Base-by-base conservation (phyloP, 2,888 invertebrate species). In the Ichneumoninae sp. region DNA sequence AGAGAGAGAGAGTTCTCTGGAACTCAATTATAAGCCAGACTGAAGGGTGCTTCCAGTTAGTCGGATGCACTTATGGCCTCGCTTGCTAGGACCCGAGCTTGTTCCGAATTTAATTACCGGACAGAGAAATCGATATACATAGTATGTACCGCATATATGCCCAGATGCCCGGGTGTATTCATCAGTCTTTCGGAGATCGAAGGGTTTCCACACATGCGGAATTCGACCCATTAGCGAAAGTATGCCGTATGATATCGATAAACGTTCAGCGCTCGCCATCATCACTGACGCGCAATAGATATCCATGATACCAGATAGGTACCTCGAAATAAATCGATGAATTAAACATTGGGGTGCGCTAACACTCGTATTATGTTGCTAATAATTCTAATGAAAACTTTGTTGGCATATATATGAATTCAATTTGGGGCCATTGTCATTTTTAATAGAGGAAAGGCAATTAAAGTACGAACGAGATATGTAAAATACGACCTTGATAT, bases 91-190 rank as follows among this genome's bases (percentile, higher is more conserved):
- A 85, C 83, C 77, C 66, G 81, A 71, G 85, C 85, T 88, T 88
- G 87, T 83, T 87, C 36, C 80, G 76, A 80, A 89, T 89, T 89
- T 86, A 88, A 90, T 90, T 89, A 90, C 82, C 79, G 68, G 78
- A 73, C 30, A 33, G 70, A 52, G 75, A 54, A 70, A 54, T 75
- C 75, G 83, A 83, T 85, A 54, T 40, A 44, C 26, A 26, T 10
- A 3, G 19, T 33, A 30, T 10, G 47, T 33, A 70, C 26, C 16
- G 6, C 57, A 50, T 65, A 54, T 66, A 63, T 60, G 44, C 36
- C 63, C 47, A 13, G 6, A 54, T 19, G 52, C 16, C 40, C 6
- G 54, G 10, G 22, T 26, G 77, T 7, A 78, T 82, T 87, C 86
- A 87, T 85, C 83, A 85, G 33, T 76, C 60, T 54, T 16, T 33